Conservation (phyloP, 2,888 invertebrate genomes). For the Erebia ligea region DNA sequence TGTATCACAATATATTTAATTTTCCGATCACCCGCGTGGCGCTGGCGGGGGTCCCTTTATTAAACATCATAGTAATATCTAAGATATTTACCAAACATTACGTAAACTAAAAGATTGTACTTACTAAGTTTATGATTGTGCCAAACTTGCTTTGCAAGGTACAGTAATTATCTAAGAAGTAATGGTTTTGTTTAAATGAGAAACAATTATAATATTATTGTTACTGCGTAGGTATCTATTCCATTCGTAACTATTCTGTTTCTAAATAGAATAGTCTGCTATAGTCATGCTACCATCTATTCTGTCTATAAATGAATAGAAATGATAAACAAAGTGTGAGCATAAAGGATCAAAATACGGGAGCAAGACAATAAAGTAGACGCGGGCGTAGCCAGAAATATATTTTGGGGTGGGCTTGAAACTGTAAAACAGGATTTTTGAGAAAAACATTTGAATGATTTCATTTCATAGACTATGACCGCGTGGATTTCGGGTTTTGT, state of each 20-base stretch:
- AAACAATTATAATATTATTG: background rate
- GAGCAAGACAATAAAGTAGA: background rate
- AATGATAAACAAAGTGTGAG: conserved; percentile 1
- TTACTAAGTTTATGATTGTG: no score
- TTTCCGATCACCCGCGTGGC: background rate
- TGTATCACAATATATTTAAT: background rate
- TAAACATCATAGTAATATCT: background rate
- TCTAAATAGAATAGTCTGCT: background rate
- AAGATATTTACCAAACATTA: background rate
- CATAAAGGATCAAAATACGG: background rate
- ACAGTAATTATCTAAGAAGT: background rate
- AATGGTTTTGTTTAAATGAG: background rate
- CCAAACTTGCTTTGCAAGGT: background rate
- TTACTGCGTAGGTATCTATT: background rate
- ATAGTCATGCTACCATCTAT: background rate
- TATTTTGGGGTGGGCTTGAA: background rate
- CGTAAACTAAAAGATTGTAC: background rate
- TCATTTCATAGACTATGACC: no score
- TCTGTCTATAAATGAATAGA: conserved; percentile 1
- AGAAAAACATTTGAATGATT: background rate
- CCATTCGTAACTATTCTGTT: background rate
- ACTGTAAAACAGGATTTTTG: background rate
- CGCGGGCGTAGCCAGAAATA: background rate
- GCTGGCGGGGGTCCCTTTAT: background rate
- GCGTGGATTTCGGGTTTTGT: no score